These are phyloP conservation scores for Pyrrhosoma nymphula DNA, from an alignment of 2,888 invertebrate genomes.

Conservation along the genomic window DNA sequence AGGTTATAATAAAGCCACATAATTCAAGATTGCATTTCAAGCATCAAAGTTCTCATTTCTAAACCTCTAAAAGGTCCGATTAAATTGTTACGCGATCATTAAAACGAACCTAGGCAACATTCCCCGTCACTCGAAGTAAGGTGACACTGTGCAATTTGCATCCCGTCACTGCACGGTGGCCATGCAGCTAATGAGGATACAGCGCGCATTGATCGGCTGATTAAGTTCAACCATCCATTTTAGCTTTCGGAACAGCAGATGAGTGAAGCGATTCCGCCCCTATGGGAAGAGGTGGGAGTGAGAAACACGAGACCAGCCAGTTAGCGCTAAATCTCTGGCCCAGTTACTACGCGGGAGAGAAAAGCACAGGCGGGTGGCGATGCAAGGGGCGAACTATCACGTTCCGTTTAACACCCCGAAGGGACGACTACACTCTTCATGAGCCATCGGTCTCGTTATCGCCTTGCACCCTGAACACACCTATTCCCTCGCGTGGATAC, in stretches of 20 bases:
- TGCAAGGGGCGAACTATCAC: neutral
- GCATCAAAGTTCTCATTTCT: no score
- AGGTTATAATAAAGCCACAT: no score
- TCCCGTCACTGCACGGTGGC: neutral
- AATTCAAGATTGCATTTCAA: no score
- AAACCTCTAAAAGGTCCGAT: no score
- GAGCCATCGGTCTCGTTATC: slow-evolving; percentile 31
- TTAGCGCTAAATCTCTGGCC: neutral
- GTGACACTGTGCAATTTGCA: neutral
- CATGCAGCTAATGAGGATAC: neutral
- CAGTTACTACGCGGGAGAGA: neutral
- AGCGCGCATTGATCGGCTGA: neutral
- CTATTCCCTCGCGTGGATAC: neutral
- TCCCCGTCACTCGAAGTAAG: neutral
- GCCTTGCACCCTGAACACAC: neutral
- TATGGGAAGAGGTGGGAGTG: neutral
- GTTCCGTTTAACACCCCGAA: neutral
- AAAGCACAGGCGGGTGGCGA: neutral
- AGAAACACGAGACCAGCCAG: neutral
- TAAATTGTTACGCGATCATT: no score
- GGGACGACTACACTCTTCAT: neutral
- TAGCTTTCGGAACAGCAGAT: neutral
- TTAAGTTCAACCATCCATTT: neutral
- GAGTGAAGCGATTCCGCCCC: neutral
- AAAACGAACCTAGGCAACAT: no score